phyloP scores from a whole-genome alignment of 2,888 invertebrate species.

The Darwinula stevensoni region DNA sequence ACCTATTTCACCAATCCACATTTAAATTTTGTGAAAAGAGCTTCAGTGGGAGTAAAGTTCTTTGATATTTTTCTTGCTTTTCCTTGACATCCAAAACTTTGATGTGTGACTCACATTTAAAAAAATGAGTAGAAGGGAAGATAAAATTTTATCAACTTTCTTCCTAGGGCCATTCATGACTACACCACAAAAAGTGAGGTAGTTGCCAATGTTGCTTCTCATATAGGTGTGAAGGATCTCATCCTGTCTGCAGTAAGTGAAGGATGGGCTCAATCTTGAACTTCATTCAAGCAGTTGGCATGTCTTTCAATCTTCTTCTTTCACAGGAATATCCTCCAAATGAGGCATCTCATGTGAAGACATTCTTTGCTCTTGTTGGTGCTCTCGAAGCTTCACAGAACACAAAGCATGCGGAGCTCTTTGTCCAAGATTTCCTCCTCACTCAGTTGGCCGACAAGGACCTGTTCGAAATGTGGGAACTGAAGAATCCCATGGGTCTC shows the following conservation, averaged over 20 bases:
- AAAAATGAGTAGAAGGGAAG: too few relatives aligned
- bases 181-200: constrained; percentile 31
- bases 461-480: constrained; percentile 49
- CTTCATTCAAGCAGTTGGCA: neutral
- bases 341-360: constrained; percentile 30
- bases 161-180: constrained; percentile 25
- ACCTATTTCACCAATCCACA: too few relatives aligned
- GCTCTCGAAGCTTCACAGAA: constrained; percentile 37
- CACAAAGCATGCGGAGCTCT: constrained; percentile 30
- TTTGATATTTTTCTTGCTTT: too few relatives aligned
- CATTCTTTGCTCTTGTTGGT: constrained; percentile 51
- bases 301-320: constrained; percentile 2
- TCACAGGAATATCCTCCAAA: constrained; percentile 38
- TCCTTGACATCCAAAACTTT: too few relatives aligned
- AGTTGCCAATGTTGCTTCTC: constrained; percentile 34
- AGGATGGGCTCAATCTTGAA: constrained; percentile 3
- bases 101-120: too few relatives aligned
- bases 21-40: too few relatives aligned
- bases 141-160: too few relatives aligned
- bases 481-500: constrained; percentile 42
- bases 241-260: constrained; percentile 38
- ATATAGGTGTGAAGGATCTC: constrained; percentile 55
- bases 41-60: too few relatives aligned
- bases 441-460: constrained; percentile 56
- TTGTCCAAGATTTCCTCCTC: constrained; percentile 54